Evolutionary conservation across 1,140 invertebrate genomes (phyloP).

Genomic region (Platyscapa corneri): DNA sequence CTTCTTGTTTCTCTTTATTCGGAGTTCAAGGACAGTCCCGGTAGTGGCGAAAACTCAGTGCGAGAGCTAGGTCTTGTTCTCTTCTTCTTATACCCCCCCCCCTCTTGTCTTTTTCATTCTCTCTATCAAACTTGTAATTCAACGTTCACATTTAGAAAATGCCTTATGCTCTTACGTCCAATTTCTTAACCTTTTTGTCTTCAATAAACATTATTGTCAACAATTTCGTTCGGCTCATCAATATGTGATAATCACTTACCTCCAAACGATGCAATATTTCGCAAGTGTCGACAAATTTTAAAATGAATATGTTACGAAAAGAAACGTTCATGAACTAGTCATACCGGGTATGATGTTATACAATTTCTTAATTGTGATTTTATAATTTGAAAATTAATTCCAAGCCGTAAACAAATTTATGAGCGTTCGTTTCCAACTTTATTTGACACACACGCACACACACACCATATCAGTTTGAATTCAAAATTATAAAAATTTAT

Average conservation of each 20-base stretch:
- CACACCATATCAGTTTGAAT: too few species aligned
- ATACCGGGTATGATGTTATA: neutral
- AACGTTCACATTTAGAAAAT: neutral
- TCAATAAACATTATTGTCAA: too few species aligned
- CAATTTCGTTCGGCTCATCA: too few species aligned
- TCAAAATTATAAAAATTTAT: too few species aligned
- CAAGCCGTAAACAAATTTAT: too few species aligned
- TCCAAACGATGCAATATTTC: too few species aligned
- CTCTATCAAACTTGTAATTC: slow-evolving; percentile 5
- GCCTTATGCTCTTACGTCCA: neutral
- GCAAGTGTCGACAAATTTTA: too few species aligned
- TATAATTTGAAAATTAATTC: too few species aligned
- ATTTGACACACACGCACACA: too few species aligned
- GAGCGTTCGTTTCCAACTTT: too few species aligned
- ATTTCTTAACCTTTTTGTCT: neutral
- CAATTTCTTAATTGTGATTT: neutral
- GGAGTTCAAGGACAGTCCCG: slow-evolving; percentile 68
- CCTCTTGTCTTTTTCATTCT: slow-evolving; percentile 19
- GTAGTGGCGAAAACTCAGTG: slow-evolving; percentile 26
- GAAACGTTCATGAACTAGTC: neutral
- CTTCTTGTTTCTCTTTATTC: slow-evolving; percentile 27
- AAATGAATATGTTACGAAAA: too few species aligned
- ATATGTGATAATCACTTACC: too few species aligned
- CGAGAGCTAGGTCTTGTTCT: slow-evolving; percentile 47
- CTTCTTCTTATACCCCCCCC: neutral